Evolutionary conservation across 2,797 vertebrate species (phyloP).

Genomic region (Toxotes lorentzi): DNA sequence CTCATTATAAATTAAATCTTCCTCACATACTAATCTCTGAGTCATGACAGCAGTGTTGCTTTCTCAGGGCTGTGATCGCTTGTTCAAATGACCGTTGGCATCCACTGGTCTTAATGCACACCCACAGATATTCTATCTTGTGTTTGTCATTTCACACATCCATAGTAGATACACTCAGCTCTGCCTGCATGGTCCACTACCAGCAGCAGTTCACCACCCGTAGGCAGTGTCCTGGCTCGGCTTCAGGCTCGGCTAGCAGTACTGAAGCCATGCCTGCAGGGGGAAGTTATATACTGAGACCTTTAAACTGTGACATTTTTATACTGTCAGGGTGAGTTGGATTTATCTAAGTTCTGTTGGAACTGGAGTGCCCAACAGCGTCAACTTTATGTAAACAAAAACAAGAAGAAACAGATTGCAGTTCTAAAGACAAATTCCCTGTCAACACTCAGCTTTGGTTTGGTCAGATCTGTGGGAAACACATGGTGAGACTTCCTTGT

Average conservation of each 20-base stretch:
- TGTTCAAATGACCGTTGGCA: not conserved
- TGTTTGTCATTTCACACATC: conserved; percentile 59
- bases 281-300: conserved; percentile 1
- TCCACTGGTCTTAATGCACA: conserved; percentile 5
- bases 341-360: not conserved
- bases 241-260: not conserved
- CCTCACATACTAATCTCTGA: not conserved
- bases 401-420: conserved; percentile 30
- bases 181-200: too few species aligned
- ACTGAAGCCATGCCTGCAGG: not conserved
- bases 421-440: conserved; percentile 17
- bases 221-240: conserved; percentile 28
- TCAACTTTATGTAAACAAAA: conserved; percentile 11
- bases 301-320: not conserved
- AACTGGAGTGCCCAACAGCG: not conserved
- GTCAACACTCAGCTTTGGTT: conserved; percentile 33
- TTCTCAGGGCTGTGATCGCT: conserved; percentile 13
- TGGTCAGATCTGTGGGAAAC: conserved; percentile 43
- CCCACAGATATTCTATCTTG: conserved; percentile 39
- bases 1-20: not conserved
- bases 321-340: not conserved
- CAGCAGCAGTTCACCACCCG: conserved; percentile 20
- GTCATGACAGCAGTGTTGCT: not conserved
- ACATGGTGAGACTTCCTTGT: conserved; percentile 43
- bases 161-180: conserved; percentile 40